phyloP scores from a whole-genome alignment of 2,888 invertebrate species.

The Endomychus coccineus region DNA sequence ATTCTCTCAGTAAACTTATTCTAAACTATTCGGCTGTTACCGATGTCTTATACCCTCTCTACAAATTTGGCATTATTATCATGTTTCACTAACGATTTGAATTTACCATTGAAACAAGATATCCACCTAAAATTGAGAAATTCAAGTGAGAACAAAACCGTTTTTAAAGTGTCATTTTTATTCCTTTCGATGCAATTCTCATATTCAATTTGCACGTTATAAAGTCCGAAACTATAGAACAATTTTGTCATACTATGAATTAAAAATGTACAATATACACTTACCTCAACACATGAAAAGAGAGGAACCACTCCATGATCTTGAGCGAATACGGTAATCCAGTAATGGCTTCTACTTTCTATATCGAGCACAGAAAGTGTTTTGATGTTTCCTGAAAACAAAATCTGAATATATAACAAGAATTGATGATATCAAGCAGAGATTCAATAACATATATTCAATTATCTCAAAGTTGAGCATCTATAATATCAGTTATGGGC shows the following conservation, averaged over 20 bases:
- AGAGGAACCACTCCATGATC: conserved; percentile 86
- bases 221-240: not conserved
- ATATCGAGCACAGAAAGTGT: conserved; percentile 82
- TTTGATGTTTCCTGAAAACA: conserved; percentile 67
- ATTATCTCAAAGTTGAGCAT: too few relatives aligned
- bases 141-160: conserved; percentile 3
- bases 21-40: too few relatives aligned
- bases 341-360: conserved; percentile 80
- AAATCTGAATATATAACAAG: not conserved
- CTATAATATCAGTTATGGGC: too few relatives aligned
- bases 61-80: too few relatives aligned
- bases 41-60: too few relatives aligned
- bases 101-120: not conserved
- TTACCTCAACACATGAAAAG: conserved; percentile 75
- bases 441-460: too few relatives aligned
- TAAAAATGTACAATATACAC: too few relatives aligned
- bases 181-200: not conserved
- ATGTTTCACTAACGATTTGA: too few relatives aligned
- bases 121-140: not conserved
- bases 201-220: not conserved
- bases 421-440: too few relatives aligned
- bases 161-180: too few relatives aligned
- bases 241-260: conserved; percentile 3
- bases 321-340: conserved; percentile 90
- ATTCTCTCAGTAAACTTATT: too few relatives aligned